Percentiles rank a stretch among this genome's conserved stretches.
Conservation (phyloP, 2,113 vertebrate genomes). For the Arenaria interpres region DNA sequence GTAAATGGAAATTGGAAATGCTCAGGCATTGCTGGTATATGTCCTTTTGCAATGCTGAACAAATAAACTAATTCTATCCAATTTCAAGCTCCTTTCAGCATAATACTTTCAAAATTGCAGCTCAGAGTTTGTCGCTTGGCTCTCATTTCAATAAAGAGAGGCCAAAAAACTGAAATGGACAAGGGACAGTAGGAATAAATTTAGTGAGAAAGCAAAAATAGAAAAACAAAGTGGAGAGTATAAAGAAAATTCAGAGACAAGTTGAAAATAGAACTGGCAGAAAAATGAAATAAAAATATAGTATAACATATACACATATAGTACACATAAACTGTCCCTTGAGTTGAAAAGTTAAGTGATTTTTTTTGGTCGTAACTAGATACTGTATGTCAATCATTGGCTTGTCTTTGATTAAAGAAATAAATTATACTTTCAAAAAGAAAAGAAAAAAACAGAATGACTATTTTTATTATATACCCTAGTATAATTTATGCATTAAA, state of each 20-base stretch:
- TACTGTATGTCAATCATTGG: background rate
- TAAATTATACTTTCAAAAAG: background rate
- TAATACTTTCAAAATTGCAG: constrained; percentile 27
- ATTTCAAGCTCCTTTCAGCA: constrained; percentile 41
- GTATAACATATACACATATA: background rate
- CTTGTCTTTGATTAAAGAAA: background rate
- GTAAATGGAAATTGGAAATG: background rate
- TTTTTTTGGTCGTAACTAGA: background rate
- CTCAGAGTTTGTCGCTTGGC: constrained; percentile 36
- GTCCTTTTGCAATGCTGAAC: background rate
- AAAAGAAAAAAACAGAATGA: background rate
- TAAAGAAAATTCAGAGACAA: background rate
- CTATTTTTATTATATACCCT: background rate
- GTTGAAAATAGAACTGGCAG: background rate
- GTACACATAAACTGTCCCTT: background rate
- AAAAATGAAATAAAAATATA: background rate
- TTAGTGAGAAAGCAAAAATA: background rate
- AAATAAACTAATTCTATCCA: constrained; percentile 34
- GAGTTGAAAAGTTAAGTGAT: background rate
- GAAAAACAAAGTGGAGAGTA: background rate
- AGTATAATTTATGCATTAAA: background rate
- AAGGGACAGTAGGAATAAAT: background rate
- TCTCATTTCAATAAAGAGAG: constrained; percentile 12
- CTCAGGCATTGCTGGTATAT: background rate
- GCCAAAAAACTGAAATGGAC: background rate